Evolutionary conservation across 2,113 vertebrate species (phyloP).

Genomic region (Lophius piscatorius): DNA sequence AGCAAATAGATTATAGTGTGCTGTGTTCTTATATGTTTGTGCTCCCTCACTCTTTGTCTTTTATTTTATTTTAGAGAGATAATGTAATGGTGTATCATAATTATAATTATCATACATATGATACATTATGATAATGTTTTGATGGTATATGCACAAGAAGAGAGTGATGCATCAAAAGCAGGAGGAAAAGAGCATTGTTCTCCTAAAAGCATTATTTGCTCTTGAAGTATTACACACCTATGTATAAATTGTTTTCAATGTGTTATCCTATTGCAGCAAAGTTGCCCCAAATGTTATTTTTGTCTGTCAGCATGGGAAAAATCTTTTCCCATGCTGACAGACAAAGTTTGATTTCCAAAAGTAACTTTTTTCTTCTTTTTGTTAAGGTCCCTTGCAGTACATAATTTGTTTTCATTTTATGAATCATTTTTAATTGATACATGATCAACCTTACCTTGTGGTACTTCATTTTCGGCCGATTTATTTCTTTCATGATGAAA

Average conservation of each 20-base stretch:
- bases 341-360: conserved; percentile 29
- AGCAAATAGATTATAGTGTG: conserved; percentile 26
- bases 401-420: conserved; percentile 42
- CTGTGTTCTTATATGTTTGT: conserved; percentile 37
- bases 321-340: too few species aligned
- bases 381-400: conserved; percentile 20
- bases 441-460: conserved; percentile 48
- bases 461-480: conserved; percentile 67
- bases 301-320: conserved; percentile 4
- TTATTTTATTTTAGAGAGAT: conserved; percentile 16
- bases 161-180: background rate
- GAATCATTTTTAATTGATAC: conserved; percentile 34
- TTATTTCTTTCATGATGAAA: conserved; percentile 60
- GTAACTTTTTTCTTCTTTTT: conserved; percentile 4
- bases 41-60: background rate
- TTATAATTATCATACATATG: too few species aligned
- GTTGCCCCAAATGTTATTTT: background rate
- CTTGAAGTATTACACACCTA: conserved; percentile 50
- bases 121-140: too few species aligned
- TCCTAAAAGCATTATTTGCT: conserved; percentile 41
- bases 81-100: too few species aligned
- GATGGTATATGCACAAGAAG: conserved; percentile 29
- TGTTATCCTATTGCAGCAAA: conserved; percentile 44
- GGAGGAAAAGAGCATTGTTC: conserved; percentile 10
- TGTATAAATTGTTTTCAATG: conserved; percentile 18